Base-by-base conservation (phyloP, 2,888 invertebrate species). In the Acleris sparsana region DNA sequence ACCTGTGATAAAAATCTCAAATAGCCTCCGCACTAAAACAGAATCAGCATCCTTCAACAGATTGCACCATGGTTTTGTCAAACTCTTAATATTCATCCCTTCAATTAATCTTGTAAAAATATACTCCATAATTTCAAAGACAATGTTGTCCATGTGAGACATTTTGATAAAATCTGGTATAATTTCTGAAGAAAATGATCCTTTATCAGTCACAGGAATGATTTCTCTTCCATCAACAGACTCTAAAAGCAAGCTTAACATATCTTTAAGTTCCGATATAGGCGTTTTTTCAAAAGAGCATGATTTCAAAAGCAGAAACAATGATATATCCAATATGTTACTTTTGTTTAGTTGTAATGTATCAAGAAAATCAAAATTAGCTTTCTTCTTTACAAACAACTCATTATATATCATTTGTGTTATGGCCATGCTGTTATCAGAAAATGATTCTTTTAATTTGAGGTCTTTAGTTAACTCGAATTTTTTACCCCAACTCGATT, bases 71-170 rank as follows among this genome's bases (percentile, higher is more conserved):
- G 89, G 85, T 71, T 88, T 87, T 29, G 85, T 70, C 13, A 93
- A 81, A 22, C 80, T 70, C 0, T 80, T 77, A 18, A 92, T 83
- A 69, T 88, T 79, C 59, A 94, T 91, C 69, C 93, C 90, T 44
- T 83, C 79, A 58, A 94, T 90, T 1, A 95, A 82, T 58, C 86
- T 89, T 1, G 82, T 75, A 57, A 95, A 82, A 67, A 94, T 93
- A 70, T 93, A 89, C 48, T 94, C 87, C 75, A 94, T 93, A 1
- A 94, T 86, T 79, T 94, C 92, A 71, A 95, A 86, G 0, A 94
- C 87, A 70, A 95, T 92, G 70, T 86, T 87, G 53, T 93, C 86
- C 46, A 84, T 80, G 51, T 80, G 86, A 3, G 93, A 86, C 16
- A 78, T 71, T 69, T 78, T 82, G 39, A 91, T 79, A 63, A 85